Percentiles rank a stretch among this genome's conserved stretches.
Evolutionary conservation across 2,888 invertebrate species (phyloP).

Genomic region (Carcina quercana): DNA sequence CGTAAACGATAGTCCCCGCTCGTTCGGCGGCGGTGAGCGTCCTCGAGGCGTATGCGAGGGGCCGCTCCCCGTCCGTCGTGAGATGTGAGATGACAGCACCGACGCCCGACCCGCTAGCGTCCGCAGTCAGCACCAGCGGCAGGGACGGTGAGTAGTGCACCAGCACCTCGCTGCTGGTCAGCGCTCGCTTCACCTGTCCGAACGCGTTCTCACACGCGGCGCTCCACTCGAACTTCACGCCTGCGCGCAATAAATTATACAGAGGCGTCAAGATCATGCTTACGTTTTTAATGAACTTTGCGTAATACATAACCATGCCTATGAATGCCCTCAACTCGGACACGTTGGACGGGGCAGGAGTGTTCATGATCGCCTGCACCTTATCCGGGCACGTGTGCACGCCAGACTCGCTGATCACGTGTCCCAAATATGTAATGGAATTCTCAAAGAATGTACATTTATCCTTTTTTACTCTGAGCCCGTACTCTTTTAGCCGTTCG

Average conservation of each 20-base stretch:
- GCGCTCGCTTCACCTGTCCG: background rate
- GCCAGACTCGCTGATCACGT: constrained; percentile 7
- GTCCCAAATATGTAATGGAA: constrained; percentile 9
- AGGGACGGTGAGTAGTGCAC: constrained; percentile 6
- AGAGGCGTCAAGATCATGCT: constrained; percentile 7
- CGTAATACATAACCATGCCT: constrained; percentile 35
- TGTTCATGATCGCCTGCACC: constrained; percentile 6
- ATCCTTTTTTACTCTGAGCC: constrained; percentile 6
- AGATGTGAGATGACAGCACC: constrained; percentile 11
- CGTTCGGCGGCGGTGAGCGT: constrained; percentile 1
- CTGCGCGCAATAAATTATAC: constrained; percentile 1
- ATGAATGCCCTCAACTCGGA: constrained; percentile 19
- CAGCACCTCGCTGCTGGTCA: constrained; percentile 6
- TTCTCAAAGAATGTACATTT: constrained; percentile 9
- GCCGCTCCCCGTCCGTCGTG: constrained; percentile 1
- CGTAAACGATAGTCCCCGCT: constrained; percentile 5
- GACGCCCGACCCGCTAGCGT: constrained; percentile 9
- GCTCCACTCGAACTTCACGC: constrained; percentile 3
- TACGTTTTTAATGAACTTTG: constrained; percentile 17
- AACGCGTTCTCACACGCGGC: background rate
- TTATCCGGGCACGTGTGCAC: constrained; percentile 13
- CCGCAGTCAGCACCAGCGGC: too few relatives aligned
- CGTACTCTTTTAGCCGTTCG: constrained; percentile 3
- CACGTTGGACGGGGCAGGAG: constrained; percentile 6
- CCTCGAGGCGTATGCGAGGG: constrained; percentile 5